Base-by-base conservation (phyloP, 2,888 invertebrate species). In the Adela reaumurella region DNA sequence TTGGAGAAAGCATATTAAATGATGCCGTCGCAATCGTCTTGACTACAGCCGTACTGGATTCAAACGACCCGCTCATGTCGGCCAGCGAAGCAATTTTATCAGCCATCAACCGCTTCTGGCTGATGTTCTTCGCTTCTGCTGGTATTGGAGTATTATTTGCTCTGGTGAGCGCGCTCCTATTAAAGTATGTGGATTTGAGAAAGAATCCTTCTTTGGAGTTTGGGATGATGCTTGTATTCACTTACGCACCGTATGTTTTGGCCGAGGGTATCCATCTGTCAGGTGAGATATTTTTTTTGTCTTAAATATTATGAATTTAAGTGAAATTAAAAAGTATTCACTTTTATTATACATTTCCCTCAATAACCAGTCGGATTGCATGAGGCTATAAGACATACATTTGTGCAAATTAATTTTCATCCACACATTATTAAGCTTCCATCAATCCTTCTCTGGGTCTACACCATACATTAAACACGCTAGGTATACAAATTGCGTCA, bases 111-210 rank as follows among this genome's bases (percentile, higher is more conserved):
- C 82, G 90, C 50, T 98, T 99, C 70, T 94, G 94, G 68, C 79
- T 94, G 55, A 97, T 98, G 94, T 99, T 99, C 69, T 96, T 99
- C 77, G 97, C 96, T 6, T 99, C 98, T 1, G 97, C 98, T 50
- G 93, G 93, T 29, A 95, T 99, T 56, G 99, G 99, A 18, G 94
- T 95, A 1, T 82, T 92, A 16, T 96, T 96, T 79, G 99, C 97
- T 43, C 82, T 99, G 19, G 86, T 94, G 29, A 97, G 95, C 72
- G 95, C 97, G 24, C 74, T 97, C 47, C 69, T 97, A 43, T 78
- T 98, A 45, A 98, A 98, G 73, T 95, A 97, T 79, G 88, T 98
- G 52, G 97, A 98, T 76, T 81, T 99, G 51, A 83, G 97, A 49
- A 97, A 96, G 67, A 96, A 98, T 77, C 98, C 99, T 0, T 98